These are phyloP conservation scores for Aegypius monachus DNA, from an alignment of 2,113 vertebrate genomes.

Conservation along the genomic window DNA sequence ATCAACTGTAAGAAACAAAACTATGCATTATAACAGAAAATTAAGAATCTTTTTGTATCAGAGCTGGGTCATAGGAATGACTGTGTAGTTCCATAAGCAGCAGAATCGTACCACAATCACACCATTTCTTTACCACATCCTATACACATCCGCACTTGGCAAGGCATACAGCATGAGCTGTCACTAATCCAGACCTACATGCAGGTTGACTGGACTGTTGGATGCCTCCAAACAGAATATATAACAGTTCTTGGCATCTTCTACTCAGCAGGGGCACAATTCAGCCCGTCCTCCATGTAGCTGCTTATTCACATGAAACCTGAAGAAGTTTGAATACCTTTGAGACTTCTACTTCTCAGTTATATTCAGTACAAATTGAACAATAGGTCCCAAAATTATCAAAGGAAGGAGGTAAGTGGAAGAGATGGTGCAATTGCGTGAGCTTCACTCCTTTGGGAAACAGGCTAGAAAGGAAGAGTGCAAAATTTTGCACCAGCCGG, in stretches of 20 bases:
- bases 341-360: not conserved
- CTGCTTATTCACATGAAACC: not conserved
- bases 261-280: not conserved
- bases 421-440: not conserved
- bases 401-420: not conserved
- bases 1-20: slow-evolving; percentile 57
- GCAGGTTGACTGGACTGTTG: not conserved
- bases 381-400: not conserved
- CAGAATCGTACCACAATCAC: not conserved
- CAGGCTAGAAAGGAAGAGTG: not conserved
- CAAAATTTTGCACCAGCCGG: not conserved
- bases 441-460: not conserved
- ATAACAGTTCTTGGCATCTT: not conserved
- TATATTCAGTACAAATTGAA: not conserved
- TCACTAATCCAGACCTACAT: not conserved
- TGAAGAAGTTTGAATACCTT: not conserved
- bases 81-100: not conserved
- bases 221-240: not conserved
- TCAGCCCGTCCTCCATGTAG: not conserved
- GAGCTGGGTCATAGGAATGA: not conserved
- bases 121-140: not conserved
- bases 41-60: not conserved
- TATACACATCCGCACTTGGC: not conserved
- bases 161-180: not conserved
- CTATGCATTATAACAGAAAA: not conserved